Evolutionary conservation across 1,140 invertebrate genomes (phyloP).

Genomic region (Eubasilissa regina): DNA sequence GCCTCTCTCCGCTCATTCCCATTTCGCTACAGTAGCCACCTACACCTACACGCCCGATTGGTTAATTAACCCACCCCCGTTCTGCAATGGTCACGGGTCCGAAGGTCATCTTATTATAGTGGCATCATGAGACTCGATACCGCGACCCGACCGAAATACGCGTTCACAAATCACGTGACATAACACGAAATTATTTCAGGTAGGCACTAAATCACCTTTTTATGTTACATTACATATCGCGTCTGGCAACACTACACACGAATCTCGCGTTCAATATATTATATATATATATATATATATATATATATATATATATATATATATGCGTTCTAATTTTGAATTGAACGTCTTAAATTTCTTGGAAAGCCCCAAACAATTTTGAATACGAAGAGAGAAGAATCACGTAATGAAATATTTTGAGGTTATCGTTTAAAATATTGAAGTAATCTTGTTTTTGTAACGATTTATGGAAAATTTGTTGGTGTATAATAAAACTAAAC

Average conservation of each 20-base stretch:
- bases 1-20: background rate
- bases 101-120: slow-evolving; percentile 36
- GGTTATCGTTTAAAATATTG: background rate
- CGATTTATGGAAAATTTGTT: background rate
- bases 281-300: background rate
- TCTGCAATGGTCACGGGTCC: slow-evolving; percentile 12
- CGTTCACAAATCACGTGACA: background rate
- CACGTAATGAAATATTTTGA: background rate
- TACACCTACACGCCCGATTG: background rate
- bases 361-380: background rate
- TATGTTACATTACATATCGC: background rate
- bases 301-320: too few species aligned
- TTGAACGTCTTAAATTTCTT: background rate
- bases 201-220: slow-evolving; percentile 3
- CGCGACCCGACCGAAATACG: too few species aligned
- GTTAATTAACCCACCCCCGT: background rate
- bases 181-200: slow-evolving; percentile 2
- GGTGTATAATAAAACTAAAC: background rate
- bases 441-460: background rate
- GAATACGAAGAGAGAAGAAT: background rate
- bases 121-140: background rate
- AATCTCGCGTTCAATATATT: background rate
- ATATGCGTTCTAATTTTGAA: slow-evolving; percentile 12
- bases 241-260: slow-evolving; percentile 5
- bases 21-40: background rate